Conservation (phyloP, 2,797 vertebrate species). For the Coccyzus lansbergi region DNA sequence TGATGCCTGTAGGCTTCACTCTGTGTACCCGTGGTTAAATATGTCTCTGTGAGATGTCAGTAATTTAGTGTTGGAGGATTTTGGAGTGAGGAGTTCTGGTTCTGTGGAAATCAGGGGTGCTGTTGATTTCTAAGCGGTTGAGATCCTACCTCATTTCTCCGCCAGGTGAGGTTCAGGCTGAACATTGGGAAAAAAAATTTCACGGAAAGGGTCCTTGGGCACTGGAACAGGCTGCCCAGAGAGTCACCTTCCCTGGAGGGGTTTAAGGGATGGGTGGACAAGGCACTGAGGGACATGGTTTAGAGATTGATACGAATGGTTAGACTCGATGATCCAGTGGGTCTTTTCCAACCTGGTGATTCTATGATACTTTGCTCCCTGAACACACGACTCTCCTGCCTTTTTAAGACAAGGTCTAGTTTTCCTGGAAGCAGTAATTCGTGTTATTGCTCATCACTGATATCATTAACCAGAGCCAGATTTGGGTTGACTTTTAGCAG, state of each 20-base stretch:
- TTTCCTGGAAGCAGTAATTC: background rate
- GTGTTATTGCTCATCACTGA: background rate
- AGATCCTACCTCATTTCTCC: too few relatives aligned
- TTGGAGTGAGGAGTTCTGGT: background rate
- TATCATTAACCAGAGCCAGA: background rate
- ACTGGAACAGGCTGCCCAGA: too few relatives aligned
- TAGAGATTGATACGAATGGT: too few relatives aligned
- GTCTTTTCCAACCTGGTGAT: too few relatives aligned
- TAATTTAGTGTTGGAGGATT: background rate
- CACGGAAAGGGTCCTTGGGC: too few relatives aligned
- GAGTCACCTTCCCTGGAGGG: too few relatives aligned
- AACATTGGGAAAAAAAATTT: too few relatives aligned
- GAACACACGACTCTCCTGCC: background rate
- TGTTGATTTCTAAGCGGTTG: background rate
- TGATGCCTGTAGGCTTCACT: background rate
- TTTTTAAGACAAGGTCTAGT: background rate
- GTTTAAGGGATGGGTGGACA: too few relatives aligned
- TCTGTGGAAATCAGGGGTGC: background rate
- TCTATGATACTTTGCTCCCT: background rate
- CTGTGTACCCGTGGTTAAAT: background rate
- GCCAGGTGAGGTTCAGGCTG: too few relatives aligned
- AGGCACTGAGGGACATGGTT: too few relatives aligned
- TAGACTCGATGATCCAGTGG: too few relatives aligned
- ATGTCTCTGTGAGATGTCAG: accelerated
- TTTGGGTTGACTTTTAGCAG: background rate